A percentile compares a stretch with the other conserved stretches of the same genome.
Conservation (phyloP, 2,797 vertebrate genomes). For the Coreius guichenoti region DNA sequence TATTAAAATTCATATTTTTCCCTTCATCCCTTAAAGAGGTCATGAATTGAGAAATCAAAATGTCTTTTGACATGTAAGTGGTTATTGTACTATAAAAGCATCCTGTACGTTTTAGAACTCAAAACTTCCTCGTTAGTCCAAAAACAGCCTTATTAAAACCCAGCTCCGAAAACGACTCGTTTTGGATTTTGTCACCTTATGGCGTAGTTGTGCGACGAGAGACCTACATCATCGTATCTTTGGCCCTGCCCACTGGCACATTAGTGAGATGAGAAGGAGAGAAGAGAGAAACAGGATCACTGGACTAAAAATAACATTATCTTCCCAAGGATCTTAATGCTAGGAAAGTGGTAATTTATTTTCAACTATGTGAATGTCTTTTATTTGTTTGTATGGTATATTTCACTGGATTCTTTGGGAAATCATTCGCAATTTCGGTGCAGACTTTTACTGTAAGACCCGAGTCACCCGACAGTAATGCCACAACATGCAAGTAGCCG, state of each 20-base stretch:
- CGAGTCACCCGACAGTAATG: not conserved
- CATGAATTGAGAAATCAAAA: not conserved
- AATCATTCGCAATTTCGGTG: not conserved
- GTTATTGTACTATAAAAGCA: not conserved
- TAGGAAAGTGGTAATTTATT: not conserved
- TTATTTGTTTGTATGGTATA: not conserved
- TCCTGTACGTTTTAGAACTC: not conserved
- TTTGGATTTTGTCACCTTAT: not conserved
- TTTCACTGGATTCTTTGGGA: not conserved
- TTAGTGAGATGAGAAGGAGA: not conserved
- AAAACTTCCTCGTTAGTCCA: not conserved
- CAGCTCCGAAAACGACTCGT: not conserved
- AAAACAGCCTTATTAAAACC: not conserved
- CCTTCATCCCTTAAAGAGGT: not conserved
- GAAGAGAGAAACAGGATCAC: not conserved
- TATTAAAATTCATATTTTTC: not conserved
- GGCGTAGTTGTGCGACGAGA: accelerated
- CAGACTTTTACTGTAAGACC: not conserved
- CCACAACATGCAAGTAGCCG: not conserved
- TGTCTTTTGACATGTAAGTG: not conserved
- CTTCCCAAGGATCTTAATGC: not conserved
- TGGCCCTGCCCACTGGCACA: not conserved
- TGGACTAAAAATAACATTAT: no score
- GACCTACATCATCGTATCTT: not conserved
- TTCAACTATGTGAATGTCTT: not conserved